A percentile compares a stretch with the other conserved stretches of the same genome.
Conservation (phyloP, 2,888 invertebrate genomes). For the Crossocerus cetratus region DNA sequence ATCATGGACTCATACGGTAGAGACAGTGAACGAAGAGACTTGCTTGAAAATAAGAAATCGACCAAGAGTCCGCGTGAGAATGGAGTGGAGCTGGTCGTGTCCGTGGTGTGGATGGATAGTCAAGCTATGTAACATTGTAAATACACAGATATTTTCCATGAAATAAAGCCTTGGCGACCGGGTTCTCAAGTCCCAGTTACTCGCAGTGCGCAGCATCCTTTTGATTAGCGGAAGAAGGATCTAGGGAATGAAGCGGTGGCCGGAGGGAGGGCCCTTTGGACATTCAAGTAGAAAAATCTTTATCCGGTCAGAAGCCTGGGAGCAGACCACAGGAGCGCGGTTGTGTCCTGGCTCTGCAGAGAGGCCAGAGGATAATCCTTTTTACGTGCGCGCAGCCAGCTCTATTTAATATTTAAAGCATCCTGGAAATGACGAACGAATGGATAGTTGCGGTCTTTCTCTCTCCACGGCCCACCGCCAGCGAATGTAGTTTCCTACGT, state of each 20-base stretch:
- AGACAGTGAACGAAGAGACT: neutral
- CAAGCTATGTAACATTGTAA: constrained; percentile 62
- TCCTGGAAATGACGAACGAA: constrained; percentile 71
- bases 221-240: neutral
- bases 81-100: too few relatives aligned
- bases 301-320: constrained; percentile 19
- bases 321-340: constrained; percentile 36
- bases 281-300: constrained; percentile 36
- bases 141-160: constrained; percentile 76
- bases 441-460: constrained; percentile 72
- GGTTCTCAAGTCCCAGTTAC: constrained; percentile 57
- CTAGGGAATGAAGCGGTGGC: neutral
- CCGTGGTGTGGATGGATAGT: constrained; percentile 35
- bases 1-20: too few relatives aligned
- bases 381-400: constrained; percentile 68
- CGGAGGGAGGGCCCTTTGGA: neutral
- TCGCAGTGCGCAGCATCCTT: neutral
- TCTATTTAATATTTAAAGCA: constrained; percentile 76
- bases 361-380: constrained; percentile 64
- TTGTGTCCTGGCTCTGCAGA: constrained; percentile 40
- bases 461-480: constrained; percentile 38
- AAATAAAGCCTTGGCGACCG: constrained; percentile 64
- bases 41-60: neutral
- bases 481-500: constrained; percentile 39
- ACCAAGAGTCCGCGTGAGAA: neutral